Percentiles rank a stretch among this genome's conserved stretches.
These are phyloP conservation scores for Corythaixoides concolor DNA, from an alignment of 2,113 vertebrate genomes.

Conservation along the genomic window DNA sequence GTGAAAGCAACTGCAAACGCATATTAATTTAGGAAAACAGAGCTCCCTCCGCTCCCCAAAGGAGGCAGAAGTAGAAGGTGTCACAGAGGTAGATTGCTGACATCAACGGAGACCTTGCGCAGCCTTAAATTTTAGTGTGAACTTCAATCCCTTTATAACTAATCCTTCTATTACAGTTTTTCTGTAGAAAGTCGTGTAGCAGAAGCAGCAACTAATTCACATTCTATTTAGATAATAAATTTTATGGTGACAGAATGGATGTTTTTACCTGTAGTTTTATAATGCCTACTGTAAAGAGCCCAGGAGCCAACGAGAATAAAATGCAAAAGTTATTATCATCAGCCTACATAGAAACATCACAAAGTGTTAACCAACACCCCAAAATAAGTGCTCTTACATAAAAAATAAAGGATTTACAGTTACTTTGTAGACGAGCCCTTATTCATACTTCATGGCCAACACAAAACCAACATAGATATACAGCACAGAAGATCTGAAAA, in stretches of 20 bases:
- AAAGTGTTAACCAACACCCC: background rate
- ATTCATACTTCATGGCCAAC: background rate
- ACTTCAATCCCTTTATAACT: background rate
- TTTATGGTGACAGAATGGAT: background rate
- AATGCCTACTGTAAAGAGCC: background rate
- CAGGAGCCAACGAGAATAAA: background rate
- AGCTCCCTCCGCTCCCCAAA: background rate
- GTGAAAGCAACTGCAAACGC: background rate
- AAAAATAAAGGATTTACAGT: background rate
- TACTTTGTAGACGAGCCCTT: conserved; percentile 1
- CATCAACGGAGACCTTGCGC: background rate
- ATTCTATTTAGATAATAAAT: background rate
- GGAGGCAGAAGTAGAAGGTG: background rate
- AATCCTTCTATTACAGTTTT: background rate
- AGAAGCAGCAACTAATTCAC: background rate
- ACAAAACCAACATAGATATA: background rate
- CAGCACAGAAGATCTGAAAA: background rate
- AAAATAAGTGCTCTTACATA: background rate
- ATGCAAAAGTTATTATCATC: background rate
- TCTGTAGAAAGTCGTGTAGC: background rate
- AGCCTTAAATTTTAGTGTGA: background rate
- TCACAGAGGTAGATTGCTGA: background rate
- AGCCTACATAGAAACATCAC: background rate
- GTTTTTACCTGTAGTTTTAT: background rate
- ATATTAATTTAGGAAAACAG: background rate